These are phyloP conservation scores for Pelodiscus sinensis DNA, from an alignment of 2,113 vertebrate genomes.

Conservation along the genomic window DNA sequence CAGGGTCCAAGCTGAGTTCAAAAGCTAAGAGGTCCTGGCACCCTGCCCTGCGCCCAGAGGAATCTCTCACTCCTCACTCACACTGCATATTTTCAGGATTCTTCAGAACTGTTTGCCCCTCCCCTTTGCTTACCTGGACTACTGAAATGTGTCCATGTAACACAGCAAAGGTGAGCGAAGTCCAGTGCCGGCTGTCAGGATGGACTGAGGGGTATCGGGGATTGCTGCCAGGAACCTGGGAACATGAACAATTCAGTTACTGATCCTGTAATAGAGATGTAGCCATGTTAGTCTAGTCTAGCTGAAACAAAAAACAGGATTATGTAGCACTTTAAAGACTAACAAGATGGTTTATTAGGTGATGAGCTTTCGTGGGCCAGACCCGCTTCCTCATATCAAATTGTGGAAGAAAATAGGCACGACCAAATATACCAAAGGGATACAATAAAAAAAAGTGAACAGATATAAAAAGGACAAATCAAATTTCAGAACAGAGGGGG, in stretches of 20 bases:
- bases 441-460: no score
- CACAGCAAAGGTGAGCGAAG: conserved; percentile 92
- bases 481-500: no score
- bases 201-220: conserved; percentile 91
- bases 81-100: accelerated
- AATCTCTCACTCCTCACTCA: accelerated
- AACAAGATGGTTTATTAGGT: no score
- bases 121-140: conserved; percentile 87
- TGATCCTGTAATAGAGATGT: neutral
- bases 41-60: neutral
- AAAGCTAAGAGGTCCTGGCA: accelerated
- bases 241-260: neutral
- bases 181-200: conserved; percentile 96
- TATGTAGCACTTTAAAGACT: no score
- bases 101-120: accelerated
- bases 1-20: accelerated
- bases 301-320: no score
- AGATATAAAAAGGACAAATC: no score
- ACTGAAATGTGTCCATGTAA: conserved; percentile 96
- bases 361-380: no score
- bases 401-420: no score
- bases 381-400: no score
- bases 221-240: conserved; percentile 89
- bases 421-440: no score
- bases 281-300: no score